phyloP scores from a whole-genome alignment of 2,797 vertebrate genomes.

The Aselliscus stoliczkanus region DNA sequence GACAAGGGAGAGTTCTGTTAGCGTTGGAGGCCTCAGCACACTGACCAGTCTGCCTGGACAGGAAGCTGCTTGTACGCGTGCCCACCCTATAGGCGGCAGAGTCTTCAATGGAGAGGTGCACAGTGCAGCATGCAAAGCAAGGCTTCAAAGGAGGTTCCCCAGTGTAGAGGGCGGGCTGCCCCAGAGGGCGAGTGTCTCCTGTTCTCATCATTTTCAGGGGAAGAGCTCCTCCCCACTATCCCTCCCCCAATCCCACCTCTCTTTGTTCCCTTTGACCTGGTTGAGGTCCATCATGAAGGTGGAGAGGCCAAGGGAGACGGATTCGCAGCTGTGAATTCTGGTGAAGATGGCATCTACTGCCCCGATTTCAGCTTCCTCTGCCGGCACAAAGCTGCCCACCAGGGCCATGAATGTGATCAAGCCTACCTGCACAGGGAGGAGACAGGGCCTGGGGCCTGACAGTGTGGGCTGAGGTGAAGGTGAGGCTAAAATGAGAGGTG shows the following conservation, averaged over 20 bases:
- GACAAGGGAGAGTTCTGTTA: background rate
- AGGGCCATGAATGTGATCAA: constrained; percentile 97
- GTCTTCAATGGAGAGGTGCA: background rate
- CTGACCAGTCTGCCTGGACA: background rate
- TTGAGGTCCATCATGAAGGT: constrained; percentile 99
- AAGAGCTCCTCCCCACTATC: background rate
- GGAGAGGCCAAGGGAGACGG: constrained; percentile 95
- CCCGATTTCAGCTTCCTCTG: constrained; percentile 93
- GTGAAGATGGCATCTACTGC: constrained; percentile 94
- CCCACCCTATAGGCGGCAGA: background rate
- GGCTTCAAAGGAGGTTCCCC: background rate
- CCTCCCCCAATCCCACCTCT: background rate
- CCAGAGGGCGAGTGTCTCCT: background rate
- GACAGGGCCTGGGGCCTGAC: background rate
- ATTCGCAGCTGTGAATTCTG: constrained; percentile 94
- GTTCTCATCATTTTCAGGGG: background rate
- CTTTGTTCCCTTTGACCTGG: constrained; percentile 83
- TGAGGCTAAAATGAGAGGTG: background rate
- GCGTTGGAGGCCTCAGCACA: background rate
- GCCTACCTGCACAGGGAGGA: constrained; percentile 84
- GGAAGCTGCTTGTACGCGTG: background rate
- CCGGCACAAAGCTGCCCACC: constrained; percentile 95
- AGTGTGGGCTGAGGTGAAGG: background rate
- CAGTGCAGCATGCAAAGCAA: background rate
- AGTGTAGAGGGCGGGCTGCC: background rate